Base-by-base conservation (phyloP, 1,140 invertebrate species). In the Pseudomyrmex sp. region DNA sequence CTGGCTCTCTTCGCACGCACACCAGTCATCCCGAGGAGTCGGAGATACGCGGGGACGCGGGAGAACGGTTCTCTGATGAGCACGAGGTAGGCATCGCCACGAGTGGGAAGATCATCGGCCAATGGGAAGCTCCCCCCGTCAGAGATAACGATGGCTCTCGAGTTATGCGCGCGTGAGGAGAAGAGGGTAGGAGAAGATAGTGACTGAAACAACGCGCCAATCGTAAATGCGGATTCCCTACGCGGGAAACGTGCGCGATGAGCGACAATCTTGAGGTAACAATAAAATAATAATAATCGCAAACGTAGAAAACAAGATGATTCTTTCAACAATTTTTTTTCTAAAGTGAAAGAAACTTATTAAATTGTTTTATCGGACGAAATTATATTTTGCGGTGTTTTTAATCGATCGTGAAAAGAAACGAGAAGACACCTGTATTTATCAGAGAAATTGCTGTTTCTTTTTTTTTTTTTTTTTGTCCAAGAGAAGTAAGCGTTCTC, bases 81-180 rank as follows among this genome's bases (percentile, higher is more conserved):
- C 35, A 35, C 84, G 86, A 88, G 85, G 88, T 80, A 84, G 79
- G 85, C 61, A 88, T 85, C 85, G 58, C 82, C 61, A 66, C 85
- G 91, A 89, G 89, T 91, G 91, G 91, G 91, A 92, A 92, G 88
- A 92, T 84, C 80, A 82, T 66, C 88, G 72, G 91, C 92, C 92
- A 92, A 92, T 92, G 77, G 87, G 86, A 35, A 88, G 88, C 62
- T 68, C 65, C 86, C 62, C 62, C 84, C 69, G 66, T 70, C 65
- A 84, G 80, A 92, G 91, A 93, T 92, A 92, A 91, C 72, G 82
- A 90, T 89, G 85, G 85, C 83, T 89, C 82, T 89, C 82, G 83
- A 83, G 84, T 83, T 88, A 72, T 80, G 80, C 20, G 35, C 18
- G 44, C n/a, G 62, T 48, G 56, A 76, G 68, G 72, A 76, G 77